Conservation (phyloP, 1,140 invertebrate species). For the honey bee (Apis mellifera) region DNA sequence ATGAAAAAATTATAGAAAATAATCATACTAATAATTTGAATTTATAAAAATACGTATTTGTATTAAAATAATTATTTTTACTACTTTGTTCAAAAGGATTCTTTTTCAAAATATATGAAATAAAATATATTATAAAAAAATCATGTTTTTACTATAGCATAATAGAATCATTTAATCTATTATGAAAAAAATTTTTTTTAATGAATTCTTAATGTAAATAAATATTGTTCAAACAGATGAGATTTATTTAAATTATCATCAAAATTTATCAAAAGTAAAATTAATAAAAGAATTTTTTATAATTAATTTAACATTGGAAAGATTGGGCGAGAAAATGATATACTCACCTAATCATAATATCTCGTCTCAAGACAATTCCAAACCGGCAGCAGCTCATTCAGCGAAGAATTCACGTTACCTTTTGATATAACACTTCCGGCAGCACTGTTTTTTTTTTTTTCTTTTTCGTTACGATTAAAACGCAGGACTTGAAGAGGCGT, state of each 20-base stretch:
- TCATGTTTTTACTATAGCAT: too few species aligned
- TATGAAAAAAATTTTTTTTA: too few species aligned
- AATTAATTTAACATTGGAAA: background rate
- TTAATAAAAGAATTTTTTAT: background rate
- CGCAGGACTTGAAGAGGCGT: conserved; percentile 69
- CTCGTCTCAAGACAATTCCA: conserved; percentile 60
- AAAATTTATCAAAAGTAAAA: background rate
- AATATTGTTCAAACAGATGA: too few species aligned
- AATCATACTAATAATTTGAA: background rate
- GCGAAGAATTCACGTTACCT: conserved; percentile 49
- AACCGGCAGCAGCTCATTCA: conserved; percentile 69
- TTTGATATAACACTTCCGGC: conserved; percentile 58
- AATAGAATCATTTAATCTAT: too few species aligned
- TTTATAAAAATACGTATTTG: background rate
- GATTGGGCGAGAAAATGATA: background rate
- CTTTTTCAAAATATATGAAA: too few species aligned
- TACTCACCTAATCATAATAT: conserved; percentile 81
- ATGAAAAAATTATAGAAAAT: background rate
- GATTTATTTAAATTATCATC: too few species aligned
- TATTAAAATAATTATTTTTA: too few species aligned
- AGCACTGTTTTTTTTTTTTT: conserved; percentile 35
- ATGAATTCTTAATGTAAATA: too few species aligned
- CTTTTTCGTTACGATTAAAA: conserved; percentile 31
- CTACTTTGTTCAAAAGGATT: too few species aligned
- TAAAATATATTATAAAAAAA: too few species aligned